Evolutionary conservation across 2,113 vertebrate species (phyloP), one percentile per base, ranked within the genome.

Genomic region (Melanocharis versteri): DNA sequence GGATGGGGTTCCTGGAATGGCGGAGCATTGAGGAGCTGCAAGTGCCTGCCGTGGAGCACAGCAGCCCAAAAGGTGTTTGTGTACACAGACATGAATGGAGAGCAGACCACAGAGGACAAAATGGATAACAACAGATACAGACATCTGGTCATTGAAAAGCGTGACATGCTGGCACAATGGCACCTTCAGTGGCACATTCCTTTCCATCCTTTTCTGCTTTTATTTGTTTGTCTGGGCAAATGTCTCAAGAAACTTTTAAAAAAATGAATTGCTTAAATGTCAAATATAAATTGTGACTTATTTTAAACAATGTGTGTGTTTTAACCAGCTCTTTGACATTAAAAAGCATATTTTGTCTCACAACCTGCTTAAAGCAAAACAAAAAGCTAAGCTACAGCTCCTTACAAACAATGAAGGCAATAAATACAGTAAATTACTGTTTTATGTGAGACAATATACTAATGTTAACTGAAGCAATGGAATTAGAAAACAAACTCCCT

Each of bases 401-500:
- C 76, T 95, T 13, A 18, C 84, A 92, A 96, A 97, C 97, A 97
- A 96, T 96, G 88, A 87, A 84, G 64, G 92, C 90, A 97, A 97
- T 96, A 97, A 97, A 96, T 97, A 95, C 56, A 94, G 87, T 97
- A 95, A 97, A 97, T 97, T 96, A 87, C 92, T 95, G 87, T 90
- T 95, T 96, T 96, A 95, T 96, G 57, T 96, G 94, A 96, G 90
- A 97, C 96, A 97, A 96, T 96, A 97, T 94, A 96, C 64, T 86
- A 93, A 97, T 95, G 96, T 91, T 97, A 96, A 96, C 92, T 85
- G 95, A 96, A 96, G 95, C 87, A 97, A 84, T 83, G 75, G 93
- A 96, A 93, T 96, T 97, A 95, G 96, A 97, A 97, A 97, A 95
- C 96, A 97, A 94, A 90, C 89, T 96, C 94, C 95, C 96, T 96